phyloP scores from a whole-genome alignment of 2,797 vertebrate species.

The Peromyscus nudipes region DNA sequence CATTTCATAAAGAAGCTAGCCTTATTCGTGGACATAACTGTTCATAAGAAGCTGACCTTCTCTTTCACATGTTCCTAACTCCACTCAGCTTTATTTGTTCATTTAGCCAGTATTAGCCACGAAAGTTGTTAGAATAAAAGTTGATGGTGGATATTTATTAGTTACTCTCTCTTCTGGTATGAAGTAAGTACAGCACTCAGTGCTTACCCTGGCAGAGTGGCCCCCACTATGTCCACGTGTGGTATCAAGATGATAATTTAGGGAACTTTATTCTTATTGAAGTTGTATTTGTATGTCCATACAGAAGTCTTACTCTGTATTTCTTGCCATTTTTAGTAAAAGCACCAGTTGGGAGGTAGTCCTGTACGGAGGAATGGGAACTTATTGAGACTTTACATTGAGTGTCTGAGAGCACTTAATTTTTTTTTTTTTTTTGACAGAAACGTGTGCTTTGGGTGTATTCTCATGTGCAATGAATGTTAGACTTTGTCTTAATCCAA shows the following conservation, averaged over 20 bases:
- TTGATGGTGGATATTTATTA: background rate
- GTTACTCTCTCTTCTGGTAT: background rate
- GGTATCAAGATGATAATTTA: background rate
- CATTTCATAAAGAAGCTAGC: background rate
- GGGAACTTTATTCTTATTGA: background rate
- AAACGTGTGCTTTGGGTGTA: slow-evolving; percentile 24
- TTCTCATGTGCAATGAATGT: background rate
- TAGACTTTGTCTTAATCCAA: slow-evolving; percentile 38
- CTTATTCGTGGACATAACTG: background rate
- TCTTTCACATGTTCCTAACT: background rate
- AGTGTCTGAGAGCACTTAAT: slow-evolving; percentile 17
- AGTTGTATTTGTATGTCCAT: background rate
- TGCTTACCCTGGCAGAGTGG: background rate
- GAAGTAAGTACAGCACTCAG: background rate
- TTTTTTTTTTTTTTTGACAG: background rate
- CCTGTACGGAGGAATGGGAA: background rate
- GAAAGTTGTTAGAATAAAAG: background rate
- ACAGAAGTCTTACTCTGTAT: background rate
- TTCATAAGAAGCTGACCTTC: background rate
- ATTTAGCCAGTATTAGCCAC: background rate
- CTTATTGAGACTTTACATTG: background rate
- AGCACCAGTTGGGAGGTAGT: background rate
- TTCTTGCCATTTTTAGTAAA: slow-evolving; percentile 24
- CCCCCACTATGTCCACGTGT: background rate
- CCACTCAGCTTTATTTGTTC: slow-evolving; percentile 18